Base-by-base conservation (phyloP, 1,140 invertebrate species). In the Hylyphantes graminicola region DNA sequence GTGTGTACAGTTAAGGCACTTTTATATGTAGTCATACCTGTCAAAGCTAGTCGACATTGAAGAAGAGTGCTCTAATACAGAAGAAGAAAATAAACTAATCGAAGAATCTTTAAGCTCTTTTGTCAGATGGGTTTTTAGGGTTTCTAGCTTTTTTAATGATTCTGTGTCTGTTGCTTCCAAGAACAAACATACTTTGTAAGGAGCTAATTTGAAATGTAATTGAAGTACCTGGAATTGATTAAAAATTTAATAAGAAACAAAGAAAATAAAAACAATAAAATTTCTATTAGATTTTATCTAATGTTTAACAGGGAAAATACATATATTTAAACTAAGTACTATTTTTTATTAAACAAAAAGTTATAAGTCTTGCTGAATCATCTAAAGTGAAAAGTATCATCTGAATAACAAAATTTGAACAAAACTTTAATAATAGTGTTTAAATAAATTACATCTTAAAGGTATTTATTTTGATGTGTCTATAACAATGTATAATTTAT, bases 171-270 rank as follows among this genome's bases (percentile, higher is more conserved):
- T 50, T 17, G 13, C 72, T 13, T 65, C 61, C 13, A 77, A 0
- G 0, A 19, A 55, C 10, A 84, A 51, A 53, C 53, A 70, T 13
- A 84, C 64, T 70, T 84, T 76, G 35, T 84, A 84, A 15, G 82
- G 73, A 13, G 73, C 64, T 77, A 76, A 61, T 53, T 77, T 76
- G n/a, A 8, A 55, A 48, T 83, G 81, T n/a, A 83, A 68, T 7
- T 76, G 81, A n/a, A 83, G 59, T 13, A 83, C 21, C 81, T 83
- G 63, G 50, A 75, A 67, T 50, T 4, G 12, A 74, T 15, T 17
- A 61, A 61, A 61, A 12, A 12, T 3, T 17, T 17, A 2, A 61
- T 15, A 15, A 12, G 6, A 3, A 61, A 12, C 6, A 17, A 61
- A 61, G 57, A 3, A 17, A 61, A 15, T 61, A 61, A 15, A 61